Conservation (phyloP, 1,140 invertebrate genomes). For the Hyphantria cunea region DNA sequence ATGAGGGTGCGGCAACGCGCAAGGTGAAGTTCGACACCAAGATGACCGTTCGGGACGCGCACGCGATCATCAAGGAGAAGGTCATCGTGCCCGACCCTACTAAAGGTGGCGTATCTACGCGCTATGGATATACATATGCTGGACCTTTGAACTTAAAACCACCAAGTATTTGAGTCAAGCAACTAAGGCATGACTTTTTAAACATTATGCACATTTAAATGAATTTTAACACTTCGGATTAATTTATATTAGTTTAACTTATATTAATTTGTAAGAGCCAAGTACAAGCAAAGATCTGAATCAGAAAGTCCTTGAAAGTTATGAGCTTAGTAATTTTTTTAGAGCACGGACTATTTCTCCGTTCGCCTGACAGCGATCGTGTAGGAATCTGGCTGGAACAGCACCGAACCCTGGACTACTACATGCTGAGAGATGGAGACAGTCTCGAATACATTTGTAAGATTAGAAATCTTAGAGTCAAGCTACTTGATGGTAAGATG, state of each 20-base stretch:
- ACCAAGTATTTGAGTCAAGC: no score
- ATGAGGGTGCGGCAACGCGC: conserved; percentile 95
- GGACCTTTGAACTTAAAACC: no score
- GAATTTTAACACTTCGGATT: no score
- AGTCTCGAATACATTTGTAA: conserved; percentile 95
- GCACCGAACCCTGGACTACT: conserved; percentile 95
- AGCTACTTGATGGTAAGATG: conserved; percentile 92
- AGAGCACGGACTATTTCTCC: conserved; percentile 98
- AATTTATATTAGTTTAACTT: no score
- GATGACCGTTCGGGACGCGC: conserved; percentile 95
- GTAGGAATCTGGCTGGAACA: conserved; percentile 99
- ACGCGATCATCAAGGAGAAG: conserved; percentile 95
- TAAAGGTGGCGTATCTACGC: conserved; percentile 52
- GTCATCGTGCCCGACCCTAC: conserved; percentile 79
- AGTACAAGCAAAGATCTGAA: no score
- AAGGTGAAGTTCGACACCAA: conserved; percentile 98
- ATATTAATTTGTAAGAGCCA: no score
- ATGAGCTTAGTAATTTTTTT: no score
- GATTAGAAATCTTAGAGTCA: conserved; percentile 92
- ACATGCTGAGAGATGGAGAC: conserved; percentile 96
- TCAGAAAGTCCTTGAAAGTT: no score
- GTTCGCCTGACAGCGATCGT: conserved; percentile 96
- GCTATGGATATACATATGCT: no score
- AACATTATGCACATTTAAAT: no score
- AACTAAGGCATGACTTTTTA: no score